A percentile compares a stretch with the other conserved stretches of the same genome.
Evolutionary conservation across 2,113 vertebrate genomes (phyloP).

Genomic region (Anthoscopus minutus): DNA sequence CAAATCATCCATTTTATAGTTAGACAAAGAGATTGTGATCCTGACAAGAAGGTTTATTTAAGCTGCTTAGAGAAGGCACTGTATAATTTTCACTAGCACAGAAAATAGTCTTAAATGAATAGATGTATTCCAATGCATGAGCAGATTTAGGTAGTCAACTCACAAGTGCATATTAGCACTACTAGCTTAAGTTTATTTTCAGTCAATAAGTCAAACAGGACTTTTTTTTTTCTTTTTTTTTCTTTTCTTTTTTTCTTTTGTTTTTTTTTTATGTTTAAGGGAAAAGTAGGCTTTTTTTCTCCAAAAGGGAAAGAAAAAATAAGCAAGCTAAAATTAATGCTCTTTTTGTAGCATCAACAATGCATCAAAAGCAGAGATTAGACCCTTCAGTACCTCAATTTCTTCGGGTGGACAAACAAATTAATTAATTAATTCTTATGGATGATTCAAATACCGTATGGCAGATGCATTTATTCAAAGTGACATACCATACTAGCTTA

Average conservation of each 20-base stretch:
- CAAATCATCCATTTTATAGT: background rate
- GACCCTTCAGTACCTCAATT: background rate
- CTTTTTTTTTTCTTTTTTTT: background rate
- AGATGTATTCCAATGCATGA: background rate
- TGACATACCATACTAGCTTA: background rate
- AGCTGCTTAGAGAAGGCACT: background rate
- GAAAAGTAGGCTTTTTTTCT: background rate
- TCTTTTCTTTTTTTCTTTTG: background rate
- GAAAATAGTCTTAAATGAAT: background rate
- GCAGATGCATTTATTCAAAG: background rate
- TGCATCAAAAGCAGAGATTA: background rate
- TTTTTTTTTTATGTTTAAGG: background rate
- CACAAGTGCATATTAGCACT: rapidly evolving
- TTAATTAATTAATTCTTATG: background rate
- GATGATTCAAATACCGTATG: background rate
- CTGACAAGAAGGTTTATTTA: background rate
- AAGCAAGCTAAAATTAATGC: background rate
- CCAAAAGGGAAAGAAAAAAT: background rate
- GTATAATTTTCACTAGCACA: background rate
- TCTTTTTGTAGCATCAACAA: background rate
- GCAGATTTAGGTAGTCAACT: background rate
- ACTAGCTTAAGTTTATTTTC: background rate
- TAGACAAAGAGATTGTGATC: background rate
- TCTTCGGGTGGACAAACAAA: background rate
- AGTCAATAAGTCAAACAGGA: background rate